Percentiles rank a stretch among this genome's conserved stretches.
phyloP scores from a whole-genome alignment of 2,888 invertebrate genomes.

The Erebia palarica region DNA sequence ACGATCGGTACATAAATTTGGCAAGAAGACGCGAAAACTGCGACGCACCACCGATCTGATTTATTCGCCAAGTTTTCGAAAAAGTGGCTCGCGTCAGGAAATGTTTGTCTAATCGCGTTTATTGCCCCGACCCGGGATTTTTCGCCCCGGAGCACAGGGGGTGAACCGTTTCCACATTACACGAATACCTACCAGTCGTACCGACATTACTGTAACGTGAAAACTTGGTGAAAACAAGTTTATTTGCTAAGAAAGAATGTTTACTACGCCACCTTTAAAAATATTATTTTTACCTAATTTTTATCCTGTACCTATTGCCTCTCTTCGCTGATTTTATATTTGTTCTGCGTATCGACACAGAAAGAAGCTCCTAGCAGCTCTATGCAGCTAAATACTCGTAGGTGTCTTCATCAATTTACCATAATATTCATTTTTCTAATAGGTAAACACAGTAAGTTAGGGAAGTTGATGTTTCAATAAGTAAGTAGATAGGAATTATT shows the following conservation, averaged over 20 bases:
- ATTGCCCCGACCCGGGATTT: conserved; percentile 70
- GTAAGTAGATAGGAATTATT: too few species aligned
- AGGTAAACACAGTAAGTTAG: too few species aligned
- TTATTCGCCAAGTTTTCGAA: conserved; percentile 79
- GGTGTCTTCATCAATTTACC: too few species aligned
- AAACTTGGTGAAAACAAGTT: conserved; percentile 52
- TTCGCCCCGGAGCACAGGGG: conserved; percentile 67
- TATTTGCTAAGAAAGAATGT: conserved; percentile 38
- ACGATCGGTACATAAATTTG: conserved; percentile 83
- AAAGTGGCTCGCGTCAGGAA: conserved; percentile 80
- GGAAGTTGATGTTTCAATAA: too few species aligned
- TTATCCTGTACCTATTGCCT: too few species aligned
- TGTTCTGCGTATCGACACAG: too few species aligned
- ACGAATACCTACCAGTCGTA: conserved; percentile 27
- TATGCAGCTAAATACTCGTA: too few species aligned
- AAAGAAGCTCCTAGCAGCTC: too few species aligned
- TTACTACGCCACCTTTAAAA: conserved; percentile 18
- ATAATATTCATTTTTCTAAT: too few species aligned
- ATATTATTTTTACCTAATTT: too few species aligned
- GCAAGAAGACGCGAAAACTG: conserved; percentile 80
- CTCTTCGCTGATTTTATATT: too few species aligned
- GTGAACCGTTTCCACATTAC: conserved; percentile 46
- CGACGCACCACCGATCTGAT: conserved; percentile 81
- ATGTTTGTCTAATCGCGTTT: conserved; percentile 82
- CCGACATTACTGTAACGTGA: conserved; percentile 42